Evolutionary conservation across 2,113 vertebrate species (phyloP).

Genomic region (Alectura lathami): DNA sequence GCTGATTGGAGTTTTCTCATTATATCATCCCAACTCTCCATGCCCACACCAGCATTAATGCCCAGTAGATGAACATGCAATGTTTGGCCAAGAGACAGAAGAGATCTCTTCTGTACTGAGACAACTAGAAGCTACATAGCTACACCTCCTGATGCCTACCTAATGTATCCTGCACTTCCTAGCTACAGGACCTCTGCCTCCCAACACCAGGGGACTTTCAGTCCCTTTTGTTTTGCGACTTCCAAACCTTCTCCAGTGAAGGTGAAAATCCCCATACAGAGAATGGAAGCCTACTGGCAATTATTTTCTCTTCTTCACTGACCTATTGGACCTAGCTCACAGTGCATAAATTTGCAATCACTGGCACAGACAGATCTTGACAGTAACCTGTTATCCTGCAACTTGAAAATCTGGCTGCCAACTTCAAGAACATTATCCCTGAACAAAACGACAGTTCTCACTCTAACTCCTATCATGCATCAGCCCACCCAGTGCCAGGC

Average conservation of each 20-base stretch:
- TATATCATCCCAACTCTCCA: not conserved
- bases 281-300: not conserved
- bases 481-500: not conserved
- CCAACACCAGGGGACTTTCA: not conserved
- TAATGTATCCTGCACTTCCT: not conserved
- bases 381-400: not conserved
- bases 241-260: not conserved
- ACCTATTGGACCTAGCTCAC: not conserved
- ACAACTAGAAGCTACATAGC: fast-evolving
- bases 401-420: not conserved
- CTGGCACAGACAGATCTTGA: not conserved
- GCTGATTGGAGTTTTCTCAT: not conserved
- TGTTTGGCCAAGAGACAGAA: not conserved
- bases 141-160: not conserved
- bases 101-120: not conserved
- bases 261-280: not conserved
- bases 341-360: not conserved
- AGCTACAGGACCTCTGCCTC: not conserved
- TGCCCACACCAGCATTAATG: not conserved
- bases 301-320: not conserved
- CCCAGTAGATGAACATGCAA: not conserved
- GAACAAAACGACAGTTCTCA: not conserved
- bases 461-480: not conserved
- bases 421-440: not conserved
- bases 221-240: not conserved